Percentiles rank a stretch among this genome's conserved stretches.
Evolutionary conservation across 2,113 vertebrate species (phyloP).

Genomic region (Dasyprocta punctata): DNA sequence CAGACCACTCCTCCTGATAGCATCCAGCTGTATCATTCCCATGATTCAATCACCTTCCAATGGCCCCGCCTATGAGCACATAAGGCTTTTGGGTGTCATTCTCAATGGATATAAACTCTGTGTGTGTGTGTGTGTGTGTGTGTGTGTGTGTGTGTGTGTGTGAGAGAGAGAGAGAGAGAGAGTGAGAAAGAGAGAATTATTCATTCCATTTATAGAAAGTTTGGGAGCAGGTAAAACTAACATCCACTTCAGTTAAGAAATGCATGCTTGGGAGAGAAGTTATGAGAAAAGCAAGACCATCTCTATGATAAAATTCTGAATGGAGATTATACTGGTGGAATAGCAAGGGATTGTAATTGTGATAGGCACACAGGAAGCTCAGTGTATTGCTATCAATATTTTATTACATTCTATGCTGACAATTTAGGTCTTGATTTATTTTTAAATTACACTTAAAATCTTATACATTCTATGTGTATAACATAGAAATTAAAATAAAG

Average conservation of each 20-base stretch:
- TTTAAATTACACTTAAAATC: neutral
- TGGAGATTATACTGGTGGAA: neutral
- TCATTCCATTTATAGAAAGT: neutral
- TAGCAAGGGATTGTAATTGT: neutral
- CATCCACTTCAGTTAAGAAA: neutral
- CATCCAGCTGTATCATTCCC: neutral
- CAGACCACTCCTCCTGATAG: neutral
- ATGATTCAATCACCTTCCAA: neutral
- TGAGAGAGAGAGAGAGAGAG: neutral
- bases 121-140: neutral
- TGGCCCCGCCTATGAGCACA: neutral
- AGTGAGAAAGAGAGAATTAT: neutral
- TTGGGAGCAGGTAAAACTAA: neutral
- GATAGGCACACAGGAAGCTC: neutral
- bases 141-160: neutral
- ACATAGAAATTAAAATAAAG: slow-evolving; percentile 29
- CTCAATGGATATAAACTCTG: neutral
- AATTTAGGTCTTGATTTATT: neutral
- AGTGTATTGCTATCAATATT: neutral
- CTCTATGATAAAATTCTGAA: neutral
- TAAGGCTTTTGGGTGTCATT: neutral
- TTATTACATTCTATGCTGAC: neutral
- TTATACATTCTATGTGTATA: neutral
- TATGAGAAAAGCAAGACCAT: neutral
- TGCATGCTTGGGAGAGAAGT: neutral